Conservation (phyloP, 2,888 invertebrate species). For the Gnatocerus cornutus region DNA sequence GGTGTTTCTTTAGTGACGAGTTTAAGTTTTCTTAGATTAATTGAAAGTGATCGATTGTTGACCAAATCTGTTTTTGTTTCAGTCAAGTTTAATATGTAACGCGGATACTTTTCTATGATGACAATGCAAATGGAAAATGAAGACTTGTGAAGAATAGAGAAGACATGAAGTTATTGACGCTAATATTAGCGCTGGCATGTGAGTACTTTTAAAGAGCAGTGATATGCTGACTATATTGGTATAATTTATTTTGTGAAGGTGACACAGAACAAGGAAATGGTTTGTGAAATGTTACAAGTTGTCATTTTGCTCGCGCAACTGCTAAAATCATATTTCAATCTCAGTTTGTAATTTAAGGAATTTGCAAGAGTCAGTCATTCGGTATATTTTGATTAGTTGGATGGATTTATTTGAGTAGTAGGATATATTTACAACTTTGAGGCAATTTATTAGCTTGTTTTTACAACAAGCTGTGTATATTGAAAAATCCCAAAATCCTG, state of each 20-base stretch:
- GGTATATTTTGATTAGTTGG: constrained; percentile 1
- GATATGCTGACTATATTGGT: background rate
- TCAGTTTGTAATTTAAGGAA: constrained; percentile 8
- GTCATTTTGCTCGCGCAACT: no score
- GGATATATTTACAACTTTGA: no score
- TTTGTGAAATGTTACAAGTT: background rate
- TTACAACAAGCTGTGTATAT: no score
- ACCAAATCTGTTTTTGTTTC: constrained; percentile 40
- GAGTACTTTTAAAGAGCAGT: constrained; percentile 7
- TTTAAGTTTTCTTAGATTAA: constrained; percentile 17
- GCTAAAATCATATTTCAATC: constrained; percentile 18
- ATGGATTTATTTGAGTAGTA: constrained; percentile 6
- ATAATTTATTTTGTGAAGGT: constrained; percentile 1
- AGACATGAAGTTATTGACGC: constrained; percentile 24
- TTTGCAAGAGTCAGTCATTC: constrained; percentile 16
- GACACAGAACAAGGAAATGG: background rate
- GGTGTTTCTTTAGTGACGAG: background rate
- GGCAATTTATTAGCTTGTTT: no score
- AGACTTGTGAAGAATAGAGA: constrained; percentile 15
- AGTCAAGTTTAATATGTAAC: constrained; percentile 44
- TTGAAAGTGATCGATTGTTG: constrained; percentile 22
- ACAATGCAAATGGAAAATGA: constrained; percentile 13
- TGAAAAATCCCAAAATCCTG: no score
- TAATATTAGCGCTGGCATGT: constrained; percentile 28
- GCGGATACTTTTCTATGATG: constrained; percentile 14